Conservation (phyloP, 2,113 vertebrate genomes). For the Gavia stellata region DNA sequence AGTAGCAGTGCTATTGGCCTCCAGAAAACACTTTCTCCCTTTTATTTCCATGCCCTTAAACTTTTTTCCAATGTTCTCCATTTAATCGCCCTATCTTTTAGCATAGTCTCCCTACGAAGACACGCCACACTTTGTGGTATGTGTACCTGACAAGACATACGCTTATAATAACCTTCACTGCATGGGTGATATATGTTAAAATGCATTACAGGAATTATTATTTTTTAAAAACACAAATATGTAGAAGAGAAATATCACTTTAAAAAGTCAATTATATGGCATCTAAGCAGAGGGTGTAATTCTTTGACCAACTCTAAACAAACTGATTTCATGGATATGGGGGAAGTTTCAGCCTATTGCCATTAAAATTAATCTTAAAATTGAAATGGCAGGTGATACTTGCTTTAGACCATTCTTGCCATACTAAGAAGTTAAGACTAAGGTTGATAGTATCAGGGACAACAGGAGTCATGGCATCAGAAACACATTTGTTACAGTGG, state of each 20-base stretch:
- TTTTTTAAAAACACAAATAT: background rate
- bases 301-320: background rate
- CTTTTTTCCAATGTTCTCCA: background rate
- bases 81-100: background rate
- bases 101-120: background rate
- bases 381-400: background rate
- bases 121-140: background rate
- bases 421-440: background rate
- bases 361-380: background rate
- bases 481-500: background rate
- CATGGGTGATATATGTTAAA: background rate
- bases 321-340: background rate
- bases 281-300: background rate
- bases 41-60: background rate
- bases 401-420: background rate
- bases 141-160: background rate
- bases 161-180: background rate
- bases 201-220: background rate
- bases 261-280: background rate
- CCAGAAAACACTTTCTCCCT: background rate
- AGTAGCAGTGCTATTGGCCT: background rate
- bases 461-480: background rate
- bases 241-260: background rate
- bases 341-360: background rate
- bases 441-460: background rate